Evolutionary conservation across 1,140 invertebrate genomes (phyloP).

Genomic region (Diabrotica undecimpunctata): DNA sequence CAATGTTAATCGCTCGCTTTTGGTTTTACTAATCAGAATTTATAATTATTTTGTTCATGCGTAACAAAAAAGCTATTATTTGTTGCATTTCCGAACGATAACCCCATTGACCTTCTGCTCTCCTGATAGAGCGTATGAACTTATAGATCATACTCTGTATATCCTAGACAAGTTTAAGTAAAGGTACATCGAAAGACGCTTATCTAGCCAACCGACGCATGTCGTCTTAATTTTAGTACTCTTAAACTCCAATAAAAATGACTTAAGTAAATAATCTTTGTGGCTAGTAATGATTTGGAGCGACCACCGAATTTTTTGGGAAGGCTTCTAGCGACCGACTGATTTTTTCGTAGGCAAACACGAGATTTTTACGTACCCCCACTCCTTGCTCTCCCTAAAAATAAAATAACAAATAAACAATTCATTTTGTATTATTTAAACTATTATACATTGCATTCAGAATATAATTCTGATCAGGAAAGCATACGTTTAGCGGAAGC

Average conservation of each 20-base stretch:
- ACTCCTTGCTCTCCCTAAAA: background rate
- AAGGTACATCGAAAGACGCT: background rate
- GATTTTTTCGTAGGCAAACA: background rate
- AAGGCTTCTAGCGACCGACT: conserved; percentile 1
- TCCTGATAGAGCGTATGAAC: conserved; percentile 44
- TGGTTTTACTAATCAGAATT: too few species aligned
- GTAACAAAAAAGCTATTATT: background rate
- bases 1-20: too few species aligned
- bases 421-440: conserved; percentile 42
- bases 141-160: conserved; percentile 38
- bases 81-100: conserved; percentile 10
- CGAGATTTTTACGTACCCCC: conserved; percentile 6
- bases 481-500: conserved; percentile 15
- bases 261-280: too few species aligned
- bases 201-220: too few species aligned
- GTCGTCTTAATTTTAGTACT: background rate
- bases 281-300: too few species aligned
- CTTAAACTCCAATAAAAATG: background rate
- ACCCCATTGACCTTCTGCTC: conserved; percentile 28
- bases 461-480: conserved; percentile 44
- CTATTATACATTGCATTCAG: conserved; percentile 46
- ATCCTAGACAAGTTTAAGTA: conserved; percentile 13
- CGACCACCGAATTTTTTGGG: background rate
- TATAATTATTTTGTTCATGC: too few species aligned
- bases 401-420: conserved; percentile 11